phyloP scores from a whole-genome alignment of 1,140 invertebrate genomes.

The Gryon sp. region DNA sequence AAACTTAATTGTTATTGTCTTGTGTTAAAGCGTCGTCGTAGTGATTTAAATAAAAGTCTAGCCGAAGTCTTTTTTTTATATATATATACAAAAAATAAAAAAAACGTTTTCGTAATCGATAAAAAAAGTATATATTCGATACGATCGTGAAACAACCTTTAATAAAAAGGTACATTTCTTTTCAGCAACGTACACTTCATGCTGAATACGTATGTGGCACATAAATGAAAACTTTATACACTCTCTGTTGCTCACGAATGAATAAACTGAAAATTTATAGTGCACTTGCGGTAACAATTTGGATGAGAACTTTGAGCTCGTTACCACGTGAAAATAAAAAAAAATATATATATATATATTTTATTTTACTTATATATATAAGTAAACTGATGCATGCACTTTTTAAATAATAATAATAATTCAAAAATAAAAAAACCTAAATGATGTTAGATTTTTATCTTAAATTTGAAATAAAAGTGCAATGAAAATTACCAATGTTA shows the following conservation, averaged over 20 bases:
- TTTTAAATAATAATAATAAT: too few relatives aligned
- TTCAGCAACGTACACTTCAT: constrained; percentile 47
- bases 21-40: constrained; percentile 8
- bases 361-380: too few relatives aligned
- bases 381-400: constrained; percentile 20
- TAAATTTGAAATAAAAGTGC: constrained; percentile 4
- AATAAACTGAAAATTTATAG: constrained; percentile 21
- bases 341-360: too few relatives aligned
- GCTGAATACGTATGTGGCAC: constrained; percentile 49
- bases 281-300: constrained; percentile 29
- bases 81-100: too few relatives aligned
- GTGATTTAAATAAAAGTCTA: constrained; percentile 3
- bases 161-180: constrained; percentile 39
- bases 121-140: constrained; percentile 29
- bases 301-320: not conserved
- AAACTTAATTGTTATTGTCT: constrained; percentile 2
- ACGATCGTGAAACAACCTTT: constrained; percentile 42
- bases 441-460: too few relatives aligned
- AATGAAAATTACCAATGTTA: not conserved
- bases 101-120: constrained; percentile 15
- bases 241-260: constrained; percentile 22
- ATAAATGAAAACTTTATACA: constrained; percentile 46
- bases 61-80: not conserved
- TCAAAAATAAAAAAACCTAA: too few relatives aligned
- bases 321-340: constrained; percentile 5